Evolutionary conservation across 2,888 invertebrate species (phyloP), one percentile per base, ranked within the genome.

Genomic region (Cremastinae sp.): DNA sequence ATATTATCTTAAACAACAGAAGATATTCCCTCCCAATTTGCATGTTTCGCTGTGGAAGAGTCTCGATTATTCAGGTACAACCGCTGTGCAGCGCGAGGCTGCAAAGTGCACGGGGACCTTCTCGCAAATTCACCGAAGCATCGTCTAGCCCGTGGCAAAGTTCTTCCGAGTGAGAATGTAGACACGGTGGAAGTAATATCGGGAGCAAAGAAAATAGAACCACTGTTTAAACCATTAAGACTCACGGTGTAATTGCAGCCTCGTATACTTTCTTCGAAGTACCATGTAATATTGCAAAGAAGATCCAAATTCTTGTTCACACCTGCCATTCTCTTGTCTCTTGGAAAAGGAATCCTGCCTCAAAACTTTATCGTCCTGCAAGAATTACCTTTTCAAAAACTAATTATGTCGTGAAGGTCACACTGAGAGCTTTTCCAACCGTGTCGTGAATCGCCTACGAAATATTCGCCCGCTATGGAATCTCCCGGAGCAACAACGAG

Each of bases 1-100:
- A 87, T 86, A 86, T 87, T 87, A 86, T 87, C 82, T 83, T 82
- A 84, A 84, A 82, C 79, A 85, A 81, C 83, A 84, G 82, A 62
- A 84, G 82, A 62, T 79, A 81, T 84, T 82, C 84, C 82, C 84
- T 85, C 85, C 82, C 47, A 85, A 84, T 86, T 85, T 85, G 85
- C 85, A 84, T 84, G 83, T 84, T 84, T 85, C 84, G 85, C 86
- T 84, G 85, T 86, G 82, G 80, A 79, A 82, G 83, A 28, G 28
- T 83, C 81, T 82, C 84, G 85, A 86, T 85, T 84, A 86, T 83
- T 83, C 80, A 65, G 82, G 78, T 80, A 77, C 81, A 79, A 79
- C 55, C 28, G 8, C 3, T 35, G 10, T 16, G 12, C 8, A 49
- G 39, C 18, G n/a, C 35, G 18, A 47, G 37, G 16, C 41, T 47